Percentiles rank a stretch among this genome's conserved stretches.
phyloP scores from a whole-genome alignment of 2,888 invertebrate species.

The Oxytorus armatus region DNA sequence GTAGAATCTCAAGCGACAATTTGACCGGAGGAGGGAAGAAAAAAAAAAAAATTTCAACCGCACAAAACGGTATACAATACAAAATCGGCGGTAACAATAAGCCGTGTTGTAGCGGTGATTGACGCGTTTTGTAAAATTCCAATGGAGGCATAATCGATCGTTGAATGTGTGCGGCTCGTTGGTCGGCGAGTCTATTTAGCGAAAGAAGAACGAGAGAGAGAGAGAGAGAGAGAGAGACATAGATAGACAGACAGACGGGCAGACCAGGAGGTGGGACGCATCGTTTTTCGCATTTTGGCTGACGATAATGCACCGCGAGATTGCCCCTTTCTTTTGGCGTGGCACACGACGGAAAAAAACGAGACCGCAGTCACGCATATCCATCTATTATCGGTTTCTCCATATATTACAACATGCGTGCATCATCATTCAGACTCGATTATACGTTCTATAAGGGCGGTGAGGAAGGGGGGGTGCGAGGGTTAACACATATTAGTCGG shows the following conservation, averaged over 20 bases:
- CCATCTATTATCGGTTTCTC: slow-evolving; percentile 55
- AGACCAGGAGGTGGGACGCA: neutral
- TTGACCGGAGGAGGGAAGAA: too few relatives aligned
- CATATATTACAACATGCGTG: slow-evolving; percentile 14
- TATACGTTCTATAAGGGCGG: slow-evolving; percentile 43
- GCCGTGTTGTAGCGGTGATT: too few relatives aligned
- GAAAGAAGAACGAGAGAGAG: slow-evolving; percentile 30
- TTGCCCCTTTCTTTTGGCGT: slow-evolving; percentile 39
- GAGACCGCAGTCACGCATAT: slow-evolving; percentile 57
- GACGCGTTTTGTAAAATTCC: slow-evolving; percentile 39
- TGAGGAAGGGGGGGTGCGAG: too few relatives aligned
- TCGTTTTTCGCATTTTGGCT: slow-evolving; percentile 37
- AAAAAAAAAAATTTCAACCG: slow-evolving; percentile 13
- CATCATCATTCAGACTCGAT: slow-evolving; percentile 29
- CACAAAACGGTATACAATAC: slow-evolving; percentile 15
- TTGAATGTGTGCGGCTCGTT: slow-evolving; percentile 41
- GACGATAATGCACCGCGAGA: slow-evolving; percentile 50
- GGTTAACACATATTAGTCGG: slow-evolving; percentile 40
- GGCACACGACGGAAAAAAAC: slow-evolving; percentile 61
- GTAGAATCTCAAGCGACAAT: too few relatives aligned
- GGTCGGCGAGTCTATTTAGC: slow-evolving; percentile 59
- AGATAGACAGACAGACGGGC: neutral
- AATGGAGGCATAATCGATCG: slow-evolving; percentile 49
- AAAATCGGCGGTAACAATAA: slow-evolving; percentile 42
- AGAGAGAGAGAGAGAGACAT: slow-evolving; percentile 1